Evolutionary conservation across 2,888 invertebrate genomes (phyloP), one percentile per base, ranked within the genome.

Genomic region (Diadromus collaris): DNA sequence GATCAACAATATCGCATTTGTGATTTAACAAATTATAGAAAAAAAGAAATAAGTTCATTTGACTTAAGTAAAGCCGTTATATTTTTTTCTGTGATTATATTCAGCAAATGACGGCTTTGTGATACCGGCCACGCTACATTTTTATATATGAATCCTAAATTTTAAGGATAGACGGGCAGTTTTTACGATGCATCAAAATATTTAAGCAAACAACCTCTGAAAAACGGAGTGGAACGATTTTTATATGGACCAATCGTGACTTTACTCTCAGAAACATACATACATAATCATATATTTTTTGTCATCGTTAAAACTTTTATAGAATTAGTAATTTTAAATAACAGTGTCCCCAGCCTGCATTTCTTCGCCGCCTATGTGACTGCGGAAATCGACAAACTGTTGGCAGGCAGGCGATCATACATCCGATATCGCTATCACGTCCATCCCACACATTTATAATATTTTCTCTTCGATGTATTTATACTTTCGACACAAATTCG

Each of bases 381-480:
- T 29, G 27, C 29, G 6, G 24, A 7, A 16, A 46, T 19, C 46
- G 46, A 46, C 46, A 19, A 51, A 51, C 41, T 10, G 41, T 61
- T 61, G 41, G 61, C 61, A 41, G 61, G 44, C 65, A 27, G 19
- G 2, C n/a, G 46, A 2, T 46, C 34, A 24, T 48, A 19, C 13
- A n/a, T 48, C 21, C 48, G 16, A 61, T 72, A 77, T 77, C 61
- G 38, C 51, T 60, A 77, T 71, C 67, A 56, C 54, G 54, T 78
- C 51, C 41, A 5, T 63, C 46, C 29, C 34, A 27, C 58, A 78
- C 34, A 24, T 64, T 64, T 58, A 74, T 48, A 51, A 56, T 56
- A 29, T 67, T 65, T 27, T 76, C 32, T 76, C 67, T 76, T 79
- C 79, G 79, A 76, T 79, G 79, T 79, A 73, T 74, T 38, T 65